These are phyloP conservation scores for Glossophaga mutica DNA, from an alignment of 2,797 vertebrate genomes.

Conservation along the genomic window DNA sequence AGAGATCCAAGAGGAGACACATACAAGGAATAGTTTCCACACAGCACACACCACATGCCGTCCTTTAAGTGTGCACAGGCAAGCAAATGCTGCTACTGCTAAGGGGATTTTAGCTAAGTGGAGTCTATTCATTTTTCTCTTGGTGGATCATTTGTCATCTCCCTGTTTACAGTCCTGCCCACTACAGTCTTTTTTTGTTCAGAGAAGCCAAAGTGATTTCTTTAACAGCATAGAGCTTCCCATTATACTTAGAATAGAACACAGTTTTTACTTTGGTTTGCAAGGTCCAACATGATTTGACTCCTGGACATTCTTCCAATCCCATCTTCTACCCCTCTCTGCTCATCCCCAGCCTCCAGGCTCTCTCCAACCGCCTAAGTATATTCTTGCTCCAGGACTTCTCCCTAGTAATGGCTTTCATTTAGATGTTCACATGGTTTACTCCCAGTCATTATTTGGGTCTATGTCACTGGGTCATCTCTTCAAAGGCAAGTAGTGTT, in stretches of 20 bases:
- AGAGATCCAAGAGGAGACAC: background rate
- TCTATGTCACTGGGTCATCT: background rate
- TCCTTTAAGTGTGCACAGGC: background rate
- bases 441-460: background rate
- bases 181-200: background rate
- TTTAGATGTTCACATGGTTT: background rate
- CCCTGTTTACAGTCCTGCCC: background rate
- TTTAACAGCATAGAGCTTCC: background rate
- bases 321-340: background rate
- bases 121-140: background rate
- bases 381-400: background rate
- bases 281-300: background rate
- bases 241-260: background rate
- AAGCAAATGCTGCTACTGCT: background rate
- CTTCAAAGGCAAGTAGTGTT: background rate
- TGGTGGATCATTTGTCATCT: background rate
- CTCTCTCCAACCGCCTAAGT: background rate
- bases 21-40: background rate
- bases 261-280: background rate
- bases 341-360: background rate
- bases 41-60: rapidly evolving
- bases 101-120: background rate
- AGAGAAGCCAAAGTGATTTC: background rate
- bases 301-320: background rate
- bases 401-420: background rate